Evolutionary conservation across 2,888 invertebrate genomes (phyloP).

Genomic region (Idaea straminata): DNA sequence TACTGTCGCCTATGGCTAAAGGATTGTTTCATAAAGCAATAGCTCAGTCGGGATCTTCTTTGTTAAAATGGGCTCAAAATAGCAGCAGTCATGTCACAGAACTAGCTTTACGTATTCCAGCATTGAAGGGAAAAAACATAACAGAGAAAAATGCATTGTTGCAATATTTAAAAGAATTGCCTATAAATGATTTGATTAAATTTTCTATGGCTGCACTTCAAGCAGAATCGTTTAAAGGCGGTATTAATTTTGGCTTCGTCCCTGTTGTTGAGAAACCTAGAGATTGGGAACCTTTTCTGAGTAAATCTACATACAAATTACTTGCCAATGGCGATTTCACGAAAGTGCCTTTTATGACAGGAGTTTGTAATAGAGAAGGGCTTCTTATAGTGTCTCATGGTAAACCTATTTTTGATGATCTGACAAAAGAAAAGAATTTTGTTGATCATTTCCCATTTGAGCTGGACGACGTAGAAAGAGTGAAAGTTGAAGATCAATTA

Average conservation of each 20-base stretch:
- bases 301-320: conserved; percentile 57
- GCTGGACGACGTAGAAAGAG: conserved; percentile 40
- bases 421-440: conserved; percentile 49
- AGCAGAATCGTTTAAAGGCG: conserved; percentile 47
- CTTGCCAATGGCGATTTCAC: conserved; percentile 61
- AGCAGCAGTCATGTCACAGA: conserved; percentile 40
- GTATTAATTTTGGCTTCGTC: conserved; percentile 73
- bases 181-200: conserved; percentile 52
- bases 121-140: conserved; percentile 40
- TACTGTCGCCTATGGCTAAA: conserved; percentile 64
- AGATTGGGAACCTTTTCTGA: conserved; percentile 68
- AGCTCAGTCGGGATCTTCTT: conserved; percentile 75
- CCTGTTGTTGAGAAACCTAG: conserved; percentile 63
- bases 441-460: conserved; percentile 53
- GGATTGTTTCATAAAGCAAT: conserved; percentile 78
- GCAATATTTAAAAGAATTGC: conserved; percentile 50
- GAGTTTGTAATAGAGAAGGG: conserved; percentile 72
- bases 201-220: conserved; percentile 46
- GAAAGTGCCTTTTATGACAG: conserved; percentile 73
- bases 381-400: conserved; percentile 48
- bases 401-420: conserved; percentile 34
- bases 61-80: conserved; percentile 72
- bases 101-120: conserved; percentile 52
- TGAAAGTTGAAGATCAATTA: conserved; percentile 47
- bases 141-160: conserved; percentile 47